Evolutionary conservation across 92 coral and sea anemone species (phyloP).

Genomic region (Phenganax subtilis): DNA sequence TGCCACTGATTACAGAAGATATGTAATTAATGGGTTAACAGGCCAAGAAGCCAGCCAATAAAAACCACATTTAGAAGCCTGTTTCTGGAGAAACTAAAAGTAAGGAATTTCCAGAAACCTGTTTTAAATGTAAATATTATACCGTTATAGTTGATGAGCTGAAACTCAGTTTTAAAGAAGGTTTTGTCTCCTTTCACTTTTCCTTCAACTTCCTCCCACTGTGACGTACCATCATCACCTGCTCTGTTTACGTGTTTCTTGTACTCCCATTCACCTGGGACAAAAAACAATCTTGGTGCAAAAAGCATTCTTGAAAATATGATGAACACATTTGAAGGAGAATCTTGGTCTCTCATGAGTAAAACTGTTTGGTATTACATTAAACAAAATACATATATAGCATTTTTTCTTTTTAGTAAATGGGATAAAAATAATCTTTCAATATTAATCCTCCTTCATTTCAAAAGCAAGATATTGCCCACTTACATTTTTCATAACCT

Average conservation of each 20-base stretch:
- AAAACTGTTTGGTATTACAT: too few relatives aligned
- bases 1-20: too few relatives aligned
- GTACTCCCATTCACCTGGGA: constrained; percentile 75
- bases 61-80: too few relatives aligned
- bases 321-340: too few relatives aligned
- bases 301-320: too few relatives aligned
- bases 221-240: constrained; percentile 41
- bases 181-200: constrained; percentile 44
- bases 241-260: constrained; percentile 51
- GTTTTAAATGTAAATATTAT: neutral
- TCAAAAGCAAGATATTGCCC: neutral
- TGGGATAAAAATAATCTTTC: too few relatives aligned
- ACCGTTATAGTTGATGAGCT: constrained; percentile 74
- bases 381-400: too few relatives aligned
- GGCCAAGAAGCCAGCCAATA: too few relatives aligned
- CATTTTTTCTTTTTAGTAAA: too few relatives aligned
- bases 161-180: constrained; percentile 65
- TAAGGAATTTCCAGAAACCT: neutral
- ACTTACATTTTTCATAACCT: constrained; percentile 95
- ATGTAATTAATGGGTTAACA: too few relatives aligned
- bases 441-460: neutral
- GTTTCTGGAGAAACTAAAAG: too few relatives aligned
- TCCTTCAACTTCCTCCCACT: constrained; percentile 41
- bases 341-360: too few relatives aligned
- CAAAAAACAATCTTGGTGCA: neutral